phyloP scores from a whole-genome alignment of 2,797 vertebrate species.

The Lutjanus argentimaculatus region DNA sequence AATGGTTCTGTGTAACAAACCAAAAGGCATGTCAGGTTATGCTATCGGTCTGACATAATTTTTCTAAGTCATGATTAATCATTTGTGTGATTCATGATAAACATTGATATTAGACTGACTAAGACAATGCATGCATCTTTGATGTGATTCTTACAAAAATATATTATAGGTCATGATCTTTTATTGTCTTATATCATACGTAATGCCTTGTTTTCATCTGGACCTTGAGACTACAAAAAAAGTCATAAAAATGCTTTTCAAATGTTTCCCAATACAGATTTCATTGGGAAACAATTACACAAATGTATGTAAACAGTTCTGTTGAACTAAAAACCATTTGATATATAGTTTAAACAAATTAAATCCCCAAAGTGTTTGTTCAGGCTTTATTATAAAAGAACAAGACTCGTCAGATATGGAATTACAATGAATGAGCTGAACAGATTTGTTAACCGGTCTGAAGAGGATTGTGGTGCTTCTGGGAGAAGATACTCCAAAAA shows the following conservation, averaged over 20 bases:
- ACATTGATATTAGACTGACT: background rate
- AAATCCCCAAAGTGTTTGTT: background rate
- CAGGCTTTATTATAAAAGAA: conserved; percentile 46
- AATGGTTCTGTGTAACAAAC: no score
- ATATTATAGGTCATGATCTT: no score
- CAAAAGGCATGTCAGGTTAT: no score
- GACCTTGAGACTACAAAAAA: no score
- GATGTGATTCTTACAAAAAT: background rate
- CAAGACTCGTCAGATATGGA: background rate
- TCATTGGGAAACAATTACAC: background rate
- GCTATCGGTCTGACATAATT: no score
- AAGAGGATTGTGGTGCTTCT: conserved; percentile 1
- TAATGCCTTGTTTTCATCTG: no score
- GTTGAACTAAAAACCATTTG: background rate
- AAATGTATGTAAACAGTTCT: background rate
- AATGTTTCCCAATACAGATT: background rate
- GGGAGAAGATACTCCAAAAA: conserved; percentile 1
- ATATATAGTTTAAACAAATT: background rate
- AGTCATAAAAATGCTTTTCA: background rate
- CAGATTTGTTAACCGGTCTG: background rate
- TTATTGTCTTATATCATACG: no score
- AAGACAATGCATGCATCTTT: background rate
- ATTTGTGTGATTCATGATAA: background rate
- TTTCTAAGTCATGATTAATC: rapidly evolving
- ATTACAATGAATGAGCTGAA: conserved; percentile 8